Percentiles rank a stretch among this genome's conserved stretches.
phyloP scores from a whole-genome alignment of 2,888 invertebrate species.

The Limnephilus marmoratus region DNA sequence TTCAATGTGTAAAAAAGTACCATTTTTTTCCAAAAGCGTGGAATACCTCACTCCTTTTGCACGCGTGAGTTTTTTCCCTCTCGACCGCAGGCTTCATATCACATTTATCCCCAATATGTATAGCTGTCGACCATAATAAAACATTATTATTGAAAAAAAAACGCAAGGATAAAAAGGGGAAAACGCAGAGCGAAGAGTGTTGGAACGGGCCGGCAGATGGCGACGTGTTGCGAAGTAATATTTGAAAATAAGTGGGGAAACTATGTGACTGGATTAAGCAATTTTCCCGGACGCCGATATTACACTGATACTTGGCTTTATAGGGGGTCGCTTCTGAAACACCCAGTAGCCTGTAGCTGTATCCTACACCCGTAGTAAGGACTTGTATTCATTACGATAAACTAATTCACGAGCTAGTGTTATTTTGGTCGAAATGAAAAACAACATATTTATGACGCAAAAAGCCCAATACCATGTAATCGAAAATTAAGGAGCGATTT shows the following conservation, averaged over 20 bases:
- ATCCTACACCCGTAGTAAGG: neutral
- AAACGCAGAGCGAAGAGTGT: neutral
- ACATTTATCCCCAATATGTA: conserved; percentile 2
- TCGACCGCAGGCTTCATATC: neutral
- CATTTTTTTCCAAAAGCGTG: neutral
- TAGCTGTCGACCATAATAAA: conserved; percentile 2
- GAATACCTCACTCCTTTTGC: neutral
- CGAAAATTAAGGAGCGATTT: no score
- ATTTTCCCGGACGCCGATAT: conserved; percentile 56
- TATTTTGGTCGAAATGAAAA: neutral
- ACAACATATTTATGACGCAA: neutral
- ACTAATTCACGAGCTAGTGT: neutral
- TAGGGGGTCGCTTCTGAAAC: conserved; percentile 23
- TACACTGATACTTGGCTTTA: conserved; percentile 47
- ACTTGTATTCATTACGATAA: neutral
- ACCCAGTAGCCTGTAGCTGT: conserved; percentile 6
- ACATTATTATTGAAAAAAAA: neutral
- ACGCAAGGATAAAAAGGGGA: neutral
- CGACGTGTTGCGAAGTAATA: conserved; percentile 61
- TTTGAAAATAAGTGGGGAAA: conserved; percentile 64
- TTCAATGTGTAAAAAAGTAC: neutral
- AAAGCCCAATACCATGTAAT: neutral
- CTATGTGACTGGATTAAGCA: conserved; percentile 65
- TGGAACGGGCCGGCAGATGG: conserved; percentile 36
- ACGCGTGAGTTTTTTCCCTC: neutral